These are phyloP conservation scores for Onychomys arenicola DNA, from an alignment of 2,797 vertebrate genomes.

Conservation along the genomic window DNA sequence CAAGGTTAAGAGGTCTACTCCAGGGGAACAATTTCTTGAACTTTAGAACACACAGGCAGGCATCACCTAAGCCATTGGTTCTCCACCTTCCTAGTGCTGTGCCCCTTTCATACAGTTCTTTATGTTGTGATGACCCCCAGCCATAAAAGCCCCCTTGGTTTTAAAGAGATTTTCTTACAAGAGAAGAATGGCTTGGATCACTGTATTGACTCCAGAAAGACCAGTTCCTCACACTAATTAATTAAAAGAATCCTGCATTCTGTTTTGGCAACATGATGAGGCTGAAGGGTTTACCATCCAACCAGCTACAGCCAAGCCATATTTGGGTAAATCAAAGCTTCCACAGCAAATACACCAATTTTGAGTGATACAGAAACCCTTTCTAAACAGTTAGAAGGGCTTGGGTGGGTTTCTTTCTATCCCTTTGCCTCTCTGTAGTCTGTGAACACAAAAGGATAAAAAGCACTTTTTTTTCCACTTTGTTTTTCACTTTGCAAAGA, in stretches of 20 bases:
- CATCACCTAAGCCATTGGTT: not conserved
- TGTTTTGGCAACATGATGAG: conserved; percentile 16
- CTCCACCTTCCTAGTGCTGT: not conserved
- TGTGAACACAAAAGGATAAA: not conserved
- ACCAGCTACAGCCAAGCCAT: conserved; percentile 3
- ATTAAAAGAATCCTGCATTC: not conserved
- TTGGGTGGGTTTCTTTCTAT: not conserved
- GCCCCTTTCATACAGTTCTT: not conserved
- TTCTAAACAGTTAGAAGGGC: not conserved
- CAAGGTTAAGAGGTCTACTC: not conserved
- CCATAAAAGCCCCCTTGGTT: not conserved
- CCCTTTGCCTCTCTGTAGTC: not conserved
- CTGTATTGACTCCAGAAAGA: not conserved
- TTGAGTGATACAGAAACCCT: not conserved
- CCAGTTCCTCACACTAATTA: not conserved
- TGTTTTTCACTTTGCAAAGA: not conserved
- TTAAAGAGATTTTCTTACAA: conserved; percentile 32
- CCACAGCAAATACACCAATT: not conserved
- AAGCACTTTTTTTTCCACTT: not conserved
- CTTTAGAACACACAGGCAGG: not conserved
- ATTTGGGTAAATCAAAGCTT: conserved; percentile 21
- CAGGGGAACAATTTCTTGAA: not conserved
- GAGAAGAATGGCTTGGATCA: conserved; percentile 32
- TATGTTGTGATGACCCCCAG: no score
- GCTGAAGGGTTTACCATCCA: not conserved